Evolutionary conservation across 1,140 invertebrate species (phyloP).

Genomic region (Macrosteles quadrilineatus): DNA sequence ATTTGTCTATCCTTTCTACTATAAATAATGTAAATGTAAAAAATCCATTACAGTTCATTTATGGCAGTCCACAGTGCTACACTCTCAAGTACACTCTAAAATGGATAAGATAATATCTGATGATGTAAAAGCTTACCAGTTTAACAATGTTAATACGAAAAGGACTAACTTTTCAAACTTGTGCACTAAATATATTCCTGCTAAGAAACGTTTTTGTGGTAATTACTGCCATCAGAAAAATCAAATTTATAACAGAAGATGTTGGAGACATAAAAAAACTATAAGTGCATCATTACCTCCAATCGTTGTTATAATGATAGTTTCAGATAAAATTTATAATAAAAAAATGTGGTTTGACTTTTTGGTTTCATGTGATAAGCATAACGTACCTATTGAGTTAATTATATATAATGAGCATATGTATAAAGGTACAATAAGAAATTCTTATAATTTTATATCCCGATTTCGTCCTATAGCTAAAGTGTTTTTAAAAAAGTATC

Average conservation of each 20-base stretch:
- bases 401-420: constrained; percentile 6
- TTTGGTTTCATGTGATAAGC: not conserved
- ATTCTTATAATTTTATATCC: not conserved
- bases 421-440: not conserved
- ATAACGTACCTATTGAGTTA: not conserved
- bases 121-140: too few species aligned
- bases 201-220: not conserved
- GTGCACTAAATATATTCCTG: not conserved
- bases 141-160: too few species aligned
- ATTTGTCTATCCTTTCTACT: too few species aligned
- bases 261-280: not conserved
- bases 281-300: not conserved
- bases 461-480: not conserved
- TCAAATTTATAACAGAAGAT: not conserved
- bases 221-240: constrained; percentile 1
- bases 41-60: too few species aligned
- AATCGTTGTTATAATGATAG: not conserved
- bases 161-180: not conserved
- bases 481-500: not conserved
- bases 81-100: too few species aligned
- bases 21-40: too few species aligned
- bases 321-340: not conserved
- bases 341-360: not conserved
- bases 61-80: too few species aligned
- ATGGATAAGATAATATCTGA: too few species aligned